Evolutionary conservation across 2,888 invertebrate species (phyloP).

Genomic region (Yponomeuta evonymella): DNA sequence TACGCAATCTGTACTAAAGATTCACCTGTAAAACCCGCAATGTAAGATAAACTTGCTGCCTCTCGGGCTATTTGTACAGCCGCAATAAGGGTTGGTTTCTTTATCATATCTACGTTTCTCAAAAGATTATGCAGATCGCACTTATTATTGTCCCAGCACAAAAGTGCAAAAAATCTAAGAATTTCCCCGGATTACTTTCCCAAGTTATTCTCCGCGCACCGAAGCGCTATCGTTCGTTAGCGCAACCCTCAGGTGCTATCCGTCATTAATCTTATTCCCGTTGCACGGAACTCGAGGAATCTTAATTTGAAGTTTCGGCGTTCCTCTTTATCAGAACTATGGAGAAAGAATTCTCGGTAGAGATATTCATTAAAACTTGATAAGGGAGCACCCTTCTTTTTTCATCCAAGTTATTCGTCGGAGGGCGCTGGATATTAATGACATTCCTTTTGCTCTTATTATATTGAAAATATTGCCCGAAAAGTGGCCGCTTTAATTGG

Average conservation of each 20-base stretch:
- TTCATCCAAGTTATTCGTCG: neutral
- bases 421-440: constrained; percentile 8
- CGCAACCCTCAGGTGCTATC: constrained; percentile 52
- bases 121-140: too few species aligned
- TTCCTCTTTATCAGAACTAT: constrained; percentile 72
- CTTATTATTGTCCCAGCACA: too few species aligned
- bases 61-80: too few species aligned
- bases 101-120: too few species aligned
- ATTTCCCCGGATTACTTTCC: constrained; percentile 55
- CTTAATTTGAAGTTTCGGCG: constrained; percentile 75
- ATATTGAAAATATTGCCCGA: too few species aligned
- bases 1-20: too few species aligned
- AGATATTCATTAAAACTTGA: constrained; percentile 65
- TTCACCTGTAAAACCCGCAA: too few species aligned
- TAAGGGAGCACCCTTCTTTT: constrained; percentile 31
- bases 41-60: too few species aligned
- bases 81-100: too few species aligned
- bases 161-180: neutral
- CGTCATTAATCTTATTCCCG: constrained; percentile 72
- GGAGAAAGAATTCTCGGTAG: constrained; percentile 64
- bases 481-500: too few species aligned
- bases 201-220: constrained; percentile 51
- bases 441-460: neutral
- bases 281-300: constrained; percentile 67
- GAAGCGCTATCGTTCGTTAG: constrained; percentile 42